Percentiles rank a stretch among this genome's conserved stretches.
phyloP scores from a whole-genome alignment of 2,113 vertebrate genomes.

The Siphamia tubifer region DNA sequence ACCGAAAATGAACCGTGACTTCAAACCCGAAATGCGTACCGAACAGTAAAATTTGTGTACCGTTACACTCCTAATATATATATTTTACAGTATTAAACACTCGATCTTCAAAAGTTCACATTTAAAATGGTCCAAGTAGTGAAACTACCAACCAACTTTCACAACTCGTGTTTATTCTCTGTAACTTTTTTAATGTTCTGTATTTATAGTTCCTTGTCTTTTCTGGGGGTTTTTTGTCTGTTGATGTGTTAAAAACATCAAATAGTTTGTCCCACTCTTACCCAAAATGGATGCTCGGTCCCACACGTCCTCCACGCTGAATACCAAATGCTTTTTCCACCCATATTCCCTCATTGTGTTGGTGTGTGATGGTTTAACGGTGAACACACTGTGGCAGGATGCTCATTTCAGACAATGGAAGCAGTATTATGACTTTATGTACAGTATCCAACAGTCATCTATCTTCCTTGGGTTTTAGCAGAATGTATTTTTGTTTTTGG shows the following conservation, averaged over 20 bases:
- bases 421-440: slow-evolving; percentile 73
- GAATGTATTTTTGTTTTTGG: slow-evolving; percentile 40
- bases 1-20: too few relatives aligned
- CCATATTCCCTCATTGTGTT: slow-evolving; percentile 43
- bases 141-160: background rate
- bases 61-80: too few relatives aligned
- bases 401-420: background rate
- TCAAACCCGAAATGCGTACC: too few relatives aligned
- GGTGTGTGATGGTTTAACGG: background rate
- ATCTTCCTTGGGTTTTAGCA: slow-evolving; percentile 38
- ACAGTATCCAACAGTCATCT: slow-evolving; percentile 51
- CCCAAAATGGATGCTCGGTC: background rate
- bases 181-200: slow-evolving; percentile 11
- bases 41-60: too few relatives aligned
- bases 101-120: background rate
- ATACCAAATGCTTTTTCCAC: slow-evolving; percentile 42
- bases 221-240: slow-evolving; percentile 2
- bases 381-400: background rate
- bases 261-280: slow-evolving; percentile 65
- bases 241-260: slow-evolving; percentile 20
- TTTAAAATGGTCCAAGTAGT: background rate
- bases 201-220: too few relatives aligned
- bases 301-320: background rate
- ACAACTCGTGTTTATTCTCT: background rate
- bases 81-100: background rate